Conservation (phyloP, 2,113 vertebrate genomes). For the Pholis gunnellus region DNA sequence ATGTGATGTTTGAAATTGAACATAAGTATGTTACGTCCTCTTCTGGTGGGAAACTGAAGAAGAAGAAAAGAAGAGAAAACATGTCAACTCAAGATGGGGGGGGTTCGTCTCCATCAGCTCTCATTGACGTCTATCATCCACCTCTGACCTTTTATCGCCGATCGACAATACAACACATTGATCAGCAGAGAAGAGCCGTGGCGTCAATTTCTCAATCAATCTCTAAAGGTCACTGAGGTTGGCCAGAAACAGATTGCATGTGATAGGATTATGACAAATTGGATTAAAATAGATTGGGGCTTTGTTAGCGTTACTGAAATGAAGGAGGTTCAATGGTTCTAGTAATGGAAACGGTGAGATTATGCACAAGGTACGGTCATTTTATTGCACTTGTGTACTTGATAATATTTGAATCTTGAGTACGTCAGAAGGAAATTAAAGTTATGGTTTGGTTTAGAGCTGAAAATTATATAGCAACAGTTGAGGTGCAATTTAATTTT, state of each 20-base stretch:
- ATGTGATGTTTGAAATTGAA: not conserved
- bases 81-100: not conserved
- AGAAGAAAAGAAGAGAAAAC: fast-evolving
- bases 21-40: not conserved
- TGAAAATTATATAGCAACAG: not conserved
- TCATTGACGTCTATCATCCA: constrained; percentile 23
- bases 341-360: not conserved
- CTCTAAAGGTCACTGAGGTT: constrained; percentile 47
- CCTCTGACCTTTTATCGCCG: constrained; percentile 49
- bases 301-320: constrained; percentile 16
- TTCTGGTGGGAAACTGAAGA: not conserved
- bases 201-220: constrained; percentile 55
- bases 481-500: not conserved
- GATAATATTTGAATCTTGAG: not conserved
- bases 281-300: constrained; percentile 29
- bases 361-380: not conserved
- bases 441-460: not conserved
- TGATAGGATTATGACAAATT: constrained; percentile 38
- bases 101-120: constrained; percentile 10
- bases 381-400: not conserved
- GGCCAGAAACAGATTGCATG: constrained; percentile 21
- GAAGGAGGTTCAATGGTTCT: not conserved
- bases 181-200: constrained; percentile 45
- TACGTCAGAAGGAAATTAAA: not conserved
- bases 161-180: constrained; percentile 50